Percentiles rank a stretch among this genome's conserved stretches.
These are phyloP conservation scores for Neofelis nebulosa DNA, from an alignment of 2,113 vertebrate genomes.

Conservation along the genomic window DNA sequence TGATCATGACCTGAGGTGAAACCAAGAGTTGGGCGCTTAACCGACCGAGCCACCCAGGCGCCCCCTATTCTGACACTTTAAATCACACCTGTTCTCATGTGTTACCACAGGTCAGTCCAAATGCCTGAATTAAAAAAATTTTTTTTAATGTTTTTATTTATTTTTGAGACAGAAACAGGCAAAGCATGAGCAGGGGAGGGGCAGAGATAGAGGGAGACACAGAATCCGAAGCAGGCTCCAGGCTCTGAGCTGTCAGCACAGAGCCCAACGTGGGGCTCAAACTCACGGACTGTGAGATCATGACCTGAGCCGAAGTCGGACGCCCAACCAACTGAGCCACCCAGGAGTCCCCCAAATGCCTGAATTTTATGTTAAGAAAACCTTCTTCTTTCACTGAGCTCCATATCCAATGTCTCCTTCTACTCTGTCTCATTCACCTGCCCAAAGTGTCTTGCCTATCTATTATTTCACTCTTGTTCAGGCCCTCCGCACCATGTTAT, in stretches of 20 bases:
- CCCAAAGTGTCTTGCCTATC: neutral
- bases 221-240: too few species aligned
- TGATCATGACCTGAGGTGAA: too few species aligned
- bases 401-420: neutral
- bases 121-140: neutral
- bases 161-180: too few species aligned
- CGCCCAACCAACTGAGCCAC: too few species aligned
- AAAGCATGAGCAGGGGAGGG: too few species aligned
- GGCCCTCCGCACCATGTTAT: neutral
- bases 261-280: too few species aligned
- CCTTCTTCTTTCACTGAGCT: neutral
- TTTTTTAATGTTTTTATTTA: too few species aligned
- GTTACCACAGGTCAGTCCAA: neutral
- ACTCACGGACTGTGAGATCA: too few species aligned
- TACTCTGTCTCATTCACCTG: neutral
- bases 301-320: accelerated
- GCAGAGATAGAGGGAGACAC: too few species aligned
- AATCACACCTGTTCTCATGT: neutral
- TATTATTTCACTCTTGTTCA: neutral
- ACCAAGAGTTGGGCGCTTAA: too few species aligned
- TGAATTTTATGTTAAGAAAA: neutral
- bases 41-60: too few species aligned
- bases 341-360: neutral
- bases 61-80: neutral
- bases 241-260: too few species aligned